phyloP scores from a whole-genome alignment of 2,113 vertebrate species.

The Platichthys flesus region DNA sequence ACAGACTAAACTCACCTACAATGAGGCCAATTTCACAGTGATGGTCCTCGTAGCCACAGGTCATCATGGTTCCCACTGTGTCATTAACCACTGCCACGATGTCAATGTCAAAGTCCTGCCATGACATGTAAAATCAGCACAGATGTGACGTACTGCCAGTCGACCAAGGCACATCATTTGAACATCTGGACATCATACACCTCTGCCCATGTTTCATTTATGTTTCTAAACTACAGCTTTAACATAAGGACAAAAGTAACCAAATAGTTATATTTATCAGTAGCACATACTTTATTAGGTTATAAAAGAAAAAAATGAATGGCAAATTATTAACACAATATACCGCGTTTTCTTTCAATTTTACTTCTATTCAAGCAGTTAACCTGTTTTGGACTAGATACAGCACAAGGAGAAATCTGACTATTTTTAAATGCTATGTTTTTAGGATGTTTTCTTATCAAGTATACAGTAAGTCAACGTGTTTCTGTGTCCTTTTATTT shows the following conservation, averaged over 20 bases:
- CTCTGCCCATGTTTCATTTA: too few relatives aligned
- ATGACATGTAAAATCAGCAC: neutral
- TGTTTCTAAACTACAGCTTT: neutral
- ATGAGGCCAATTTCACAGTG: slow-evolving; percentile 97
- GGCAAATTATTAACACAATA: neutral
- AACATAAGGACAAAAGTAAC: neutral
- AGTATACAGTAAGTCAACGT: neutral
- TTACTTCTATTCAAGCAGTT: too few relatives aligned
- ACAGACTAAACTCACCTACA: slow-evolving; percentile 85
- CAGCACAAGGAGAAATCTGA: neutral
- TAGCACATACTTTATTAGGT: neutral
- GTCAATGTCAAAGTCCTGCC: slow-evolving; percentile 95
- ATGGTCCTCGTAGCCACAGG: slow-evolving; percentile 95
- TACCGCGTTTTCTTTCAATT: too few relatives aligned
- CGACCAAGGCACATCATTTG: neutral
- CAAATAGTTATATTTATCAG: too few relatives aligned
- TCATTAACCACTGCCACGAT: slow-evolving; percentile 95
- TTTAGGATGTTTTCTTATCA: too few relatives aligned
- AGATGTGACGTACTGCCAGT: neutral
- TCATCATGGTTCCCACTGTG: slow-evolving; percentile 99
- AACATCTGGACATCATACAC: too few relatives aligned
- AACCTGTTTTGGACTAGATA: neutral
- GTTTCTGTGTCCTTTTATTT: neutral
- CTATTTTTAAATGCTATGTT: neutral
- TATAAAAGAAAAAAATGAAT: neutral